Evolutionary conservation across 2,113 vertebrate species (phyloP).

Genomic region (Callorhinus ursinus): DNA sequence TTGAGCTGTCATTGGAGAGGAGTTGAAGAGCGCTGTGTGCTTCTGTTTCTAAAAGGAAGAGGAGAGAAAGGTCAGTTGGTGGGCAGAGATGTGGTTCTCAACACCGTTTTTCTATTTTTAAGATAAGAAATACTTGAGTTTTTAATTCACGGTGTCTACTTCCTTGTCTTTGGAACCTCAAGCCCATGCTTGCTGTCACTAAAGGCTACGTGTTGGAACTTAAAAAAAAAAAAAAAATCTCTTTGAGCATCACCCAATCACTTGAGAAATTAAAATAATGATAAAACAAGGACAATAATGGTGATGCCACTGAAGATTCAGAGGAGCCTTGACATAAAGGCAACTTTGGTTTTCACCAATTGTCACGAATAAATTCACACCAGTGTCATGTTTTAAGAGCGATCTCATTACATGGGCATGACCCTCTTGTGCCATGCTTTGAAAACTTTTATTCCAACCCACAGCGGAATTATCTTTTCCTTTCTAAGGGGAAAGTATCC

Average conservation of each 20-base stretch:
- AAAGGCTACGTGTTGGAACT: not conserved
- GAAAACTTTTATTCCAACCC: not conserved
- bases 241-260: rapidly evolving
- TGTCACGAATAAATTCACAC: not conserved
- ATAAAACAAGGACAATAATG: rapidly evolving
- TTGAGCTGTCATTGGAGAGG: not conserved
- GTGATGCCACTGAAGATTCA: not conserved
- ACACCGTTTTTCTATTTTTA: not conserved
- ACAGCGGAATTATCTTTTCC: not conserved
- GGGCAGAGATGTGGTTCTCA: not conserved
- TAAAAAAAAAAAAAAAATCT: not conserved
- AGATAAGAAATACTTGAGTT: not conserved
- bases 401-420: not conserved
- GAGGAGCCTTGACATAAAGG: not conserved
- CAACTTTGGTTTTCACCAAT: not conserved
- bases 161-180: not conserved
- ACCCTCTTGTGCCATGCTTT: not conserved
- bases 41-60: not conserved
- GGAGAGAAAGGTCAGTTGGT: not conserved
- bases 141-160: not conserved
- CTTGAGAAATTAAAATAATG: not conserved
- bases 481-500: not conserved
- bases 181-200: not conserved
- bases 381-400: not conserved
- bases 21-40: rapidly evolving